Base-by-base conservation (phyloP, 1,140 invertebrate genomes). In the Nixonia krombeini region DNA sequence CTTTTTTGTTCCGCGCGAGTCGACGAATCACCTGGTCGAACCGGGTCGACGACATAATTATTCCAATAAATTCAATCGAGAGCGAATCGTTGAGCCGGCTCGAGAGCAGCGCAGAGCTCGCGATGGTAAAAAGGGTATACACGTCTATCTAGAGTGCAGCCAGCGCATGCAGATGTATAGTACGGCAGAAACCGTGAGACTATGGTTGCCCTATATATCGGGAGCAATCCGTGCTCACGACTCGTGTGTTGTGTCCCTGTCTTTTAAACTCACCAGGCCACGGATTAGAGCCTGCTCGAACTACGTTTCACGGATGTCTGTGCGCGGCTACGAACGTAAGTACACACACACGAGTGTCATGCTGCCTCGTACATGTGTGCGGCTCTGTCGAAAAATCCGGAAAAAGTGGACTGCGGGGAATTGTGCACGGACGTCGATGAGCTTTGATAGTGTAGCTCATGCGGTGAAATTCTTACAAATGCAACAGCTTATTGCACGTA, bases 161-260 rank as follows among this genome's bases (percentile, higher is more conserved):
- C 12, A 71, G 70, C 45, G 73, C 72, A 82, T 82, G 79, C 79
- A 82, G 80, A 82, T 82, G 79, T 82, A 81, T 81, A 83, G 80
- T 70, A 70, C 75, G 45, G 76, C 80, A 78, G 75, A 82, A 82
- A 83, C 79, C 81, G 81, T 83, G 81, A 83, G 81, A 82, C 76
- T 83, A 78, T 75, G 66, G 70, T 80, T 82, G 80, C 81, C 81
- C 81, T 82, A 83, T 83, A 83, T 83, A 83, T 82, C 78, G 79
- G 65, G 72, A 78, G 74, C 74, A 75, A 70, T 66, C 71, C 73
- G 62, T 68, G 74, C 77, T 80, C 78, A 79, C 76, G 73, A 78
- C 58, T 75, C 72, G 72, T 73, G 59, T 73, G 72, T 70, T 71
- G 72, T 73, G 68, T 71, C 72, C 68, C 57, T 68, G 69, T 78